Evolutionary conservation across 1,140 invertebrate genomes (phyloP).

Genomic region (Camponotus vicinus): DNA sequence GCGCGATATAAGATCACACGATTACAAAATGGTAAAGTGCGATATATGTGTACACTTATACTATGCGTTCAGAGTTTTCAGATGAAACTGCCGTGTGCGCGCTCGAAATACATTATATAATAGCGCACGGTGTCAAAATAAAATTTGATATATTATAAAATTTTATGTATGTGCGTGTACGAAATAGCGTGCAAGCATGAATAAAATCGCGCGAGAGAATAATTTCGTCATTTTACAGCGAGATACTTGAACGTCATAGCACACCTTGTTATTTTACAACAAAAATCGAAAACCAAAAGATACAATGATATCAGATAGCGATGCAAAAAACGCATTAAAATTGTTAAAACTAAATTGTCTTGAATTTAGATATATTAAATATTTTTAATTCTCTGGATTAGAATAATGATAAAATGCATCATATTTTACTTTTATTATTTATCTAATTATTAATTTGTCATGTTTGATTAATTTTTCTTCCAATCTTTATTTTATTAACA

Average conservation of each 20-base stretch:
- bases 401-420: neutral
- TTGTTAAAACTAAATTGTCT: neutral
- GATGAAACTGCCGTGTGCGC: neutral
- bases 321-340: conserved; percentile 7
- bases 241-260: conserved; percentile 4
- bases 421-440: neutral
- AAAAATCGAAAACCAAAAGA: conserved; percentile 16
- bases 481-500: neutral
- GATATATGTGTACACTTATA: neutral
- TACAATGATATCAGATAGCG: neutral
- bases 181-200: neutral
- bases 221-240: conserved; percentile 50
- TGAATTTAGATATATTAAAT: conserved; percentile 8
- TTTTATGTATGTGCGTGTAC: conserved; percentile 2
- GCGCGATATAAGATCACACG: neutral
- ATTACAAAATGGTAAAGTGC: conserved; percentile 27
- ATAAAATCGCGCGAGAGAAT: conserved; percentile 36
- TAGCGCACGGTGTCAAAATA: conserved; percentile 37
- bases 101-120: conserved; percentile 9
- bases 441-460: neutral
- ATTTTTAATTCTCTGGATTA: neutral
- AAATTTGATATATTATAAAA: conserved; percentile 55
- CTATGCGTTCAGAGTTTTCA: no score
- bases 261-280: conserved; percentile 14
- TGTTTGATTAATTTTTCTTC: neutral